Conservation (phyloP, 1,140 invertebrate genomes). For the Drosophila jambulina region DNA sequence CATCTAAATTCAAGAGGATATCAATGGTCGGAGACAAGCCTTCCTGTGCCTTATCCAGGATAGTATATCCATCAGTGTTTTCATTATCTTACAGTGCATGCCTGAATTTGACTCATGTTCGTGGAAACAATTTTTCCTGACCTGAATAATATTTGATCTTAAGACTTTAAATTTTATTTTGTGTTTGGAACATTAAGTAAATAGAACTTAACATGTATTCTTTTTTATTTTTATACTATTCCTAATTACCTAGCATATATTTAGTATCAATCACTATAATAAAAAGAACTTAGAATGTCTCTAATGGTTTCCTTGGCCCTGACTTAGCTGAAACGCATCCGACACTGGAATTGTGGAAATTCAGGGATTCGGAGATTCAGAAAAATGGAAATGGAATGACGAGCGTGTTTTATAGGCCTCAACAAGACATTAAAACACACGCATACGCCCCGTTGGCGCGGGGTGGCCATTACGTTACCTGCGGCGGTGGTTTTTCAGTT, state of each 20-base stretch:
- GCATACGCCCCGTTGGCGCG: conserved; percentile 56
- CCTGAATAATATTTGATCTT: not conserved
- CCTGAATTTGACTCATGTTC: not conserved
- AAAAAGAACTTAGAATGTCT: not conserved
- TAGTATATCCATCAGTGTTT: not conserved
- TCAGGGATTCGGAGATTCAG: not conserved
- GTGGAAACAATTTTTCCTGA: not conserved
- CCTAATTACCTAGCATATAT: not conserved
- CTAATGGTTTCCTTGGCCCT: conserved; percentile 28
- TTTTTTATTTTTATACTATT: not conserved
- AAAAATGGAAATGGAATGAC: conserved; percentile 40
- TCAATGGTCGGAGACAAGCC: not conserved
- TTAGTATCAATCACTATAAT: not conserved
- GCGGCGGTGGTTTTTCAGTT: conserved; percentile 64
- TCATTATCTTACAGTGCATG: not conserved
- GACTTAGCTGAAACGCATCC: conserved; percentile 24
- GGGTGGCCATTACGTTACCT: conserved; percentile 58
- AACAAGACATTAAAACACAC: conserved; percentile 75
- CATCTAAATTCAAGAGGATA: not conserved
- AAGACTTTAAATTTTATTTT: no score
- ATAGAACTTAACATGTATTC: no score
- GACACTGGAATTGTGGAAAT: conserved; percentile 4
- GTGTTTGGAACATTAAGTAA: no score
- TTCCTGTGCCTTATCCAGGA: not conserved
- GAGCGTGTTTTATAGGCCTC: conserved; percentile 78